Conservation (phyloP, 2,113 vertebrate species). For the Coptodon bakossiorum region DNA sequence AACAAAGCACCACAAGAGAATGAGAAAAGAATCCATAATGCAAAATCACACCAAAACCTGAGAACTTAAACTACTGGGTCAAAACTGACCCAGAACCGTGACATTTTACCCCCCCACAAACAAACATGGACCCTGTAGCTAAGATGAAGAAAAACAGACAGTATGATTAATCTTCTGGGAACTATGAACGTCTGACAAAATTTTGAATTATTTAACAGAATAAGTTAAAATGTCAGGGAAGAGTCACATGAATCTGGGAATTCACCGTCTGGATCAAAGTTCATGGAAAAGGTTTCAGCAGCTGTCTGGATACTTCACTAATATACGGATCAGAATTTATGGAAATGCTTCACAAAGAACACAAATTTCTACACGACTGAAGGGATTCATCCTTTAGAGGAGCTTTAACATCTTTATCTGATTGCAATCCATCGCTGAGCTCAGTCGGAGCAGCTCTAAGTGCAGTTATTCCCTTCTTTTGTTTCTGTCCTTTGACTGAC, state of each 20-base stretch:
- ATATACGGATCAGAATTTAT: not conserved
- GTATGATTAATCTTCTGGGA: too few relatives aligned
- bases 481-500: not conserved
- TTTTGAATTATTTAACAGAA: not conserved
- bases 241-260: not conserved
- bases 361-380: not conserved
- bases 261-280: not conserved
- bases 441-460: not conserved
- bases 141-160: too few relatives aligned
- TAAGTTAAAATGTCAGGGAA: not conserved
- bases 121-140: too few relatives aligned
- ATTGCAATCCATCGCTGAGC: not conserved
- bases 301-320: not conserved
- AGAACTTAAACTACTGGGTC: too few relatives aligned
- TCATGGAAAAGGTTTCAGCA: not conserved
- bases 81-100: too few relatives aligned
- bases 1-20: too few relatives aligned
- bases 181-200: not conserved
- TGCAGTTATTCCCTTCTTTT: not conserved
- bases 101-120: too few relatives aligned
- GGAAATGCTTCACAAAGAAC: not conserved
- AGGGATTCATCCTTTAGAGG: not conserved
- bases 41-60: too few relatives aligned
- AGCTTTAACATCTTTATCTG: not conserved
- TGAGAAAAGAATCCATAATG: too few relatives aligned